Evolutionary conservation across 2,113 vertebrate species (phyloP).

Genomic region (Pantherophis guttatus): DNA sequence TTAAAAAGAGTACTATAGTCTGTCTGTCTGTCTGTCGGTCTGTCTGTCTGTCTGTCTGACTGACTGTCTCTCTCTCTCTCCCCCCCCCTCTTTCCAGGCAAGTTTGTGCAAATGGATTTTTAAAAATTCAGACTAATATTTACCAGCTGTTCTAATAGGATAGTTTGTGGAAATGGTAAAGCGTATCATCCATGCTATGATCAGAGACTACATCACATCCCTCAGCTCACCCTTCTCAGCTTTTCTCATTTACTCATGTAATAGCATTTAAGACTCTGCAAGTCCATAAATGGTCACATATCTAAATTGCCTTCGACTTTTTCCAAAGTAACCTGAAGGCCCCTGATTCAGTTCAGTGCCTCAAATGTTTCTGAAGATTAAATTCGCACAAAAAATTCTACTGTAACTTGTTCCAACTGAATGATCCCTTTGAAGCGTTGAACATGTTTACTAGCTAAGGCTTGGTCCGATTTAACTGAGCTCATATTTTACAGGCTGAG

Average conservation of each 20-base stretch:
- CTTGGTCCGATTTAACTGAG: background rate
- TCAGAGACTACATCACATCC: background rate
- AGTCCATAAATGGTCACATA: background rate
- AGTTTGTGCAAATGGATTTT: background rate
- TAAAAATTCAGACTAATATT: background rate
- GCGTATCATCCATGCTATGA: background rate
- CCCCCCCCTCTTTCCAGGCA: background rate
- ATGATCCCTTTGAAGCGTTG: background rate
- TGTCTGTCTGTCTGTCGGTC: background rate
- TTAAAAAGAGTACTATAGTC: background rate
- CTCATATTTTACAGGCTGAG: background rate
- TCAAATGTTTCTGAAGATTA: background rate
- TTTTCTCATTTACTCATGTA: background rate
- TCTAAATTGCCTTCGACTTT: background rate
- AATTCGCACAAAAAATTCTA: background rate
- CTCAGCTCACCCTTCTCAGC: background rate
- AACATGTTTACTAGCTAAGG: background rate
- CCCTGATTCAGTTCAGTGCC: background rate
- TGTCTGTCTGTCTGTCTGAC: background rate
- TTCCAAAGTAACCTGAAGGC: background rate
- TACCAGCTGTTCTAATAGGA: background rate
- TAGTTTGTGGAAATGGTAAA: background rate
- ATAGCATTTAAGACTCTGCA: background rate
- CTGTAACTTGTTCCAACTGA: background rate
- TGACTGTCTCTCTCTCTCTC: no score